Evolutionary conservation across 2,113 vertebrate genomes (phyloP).

Genomic region (Peromyscus maniculatus): DNA sequence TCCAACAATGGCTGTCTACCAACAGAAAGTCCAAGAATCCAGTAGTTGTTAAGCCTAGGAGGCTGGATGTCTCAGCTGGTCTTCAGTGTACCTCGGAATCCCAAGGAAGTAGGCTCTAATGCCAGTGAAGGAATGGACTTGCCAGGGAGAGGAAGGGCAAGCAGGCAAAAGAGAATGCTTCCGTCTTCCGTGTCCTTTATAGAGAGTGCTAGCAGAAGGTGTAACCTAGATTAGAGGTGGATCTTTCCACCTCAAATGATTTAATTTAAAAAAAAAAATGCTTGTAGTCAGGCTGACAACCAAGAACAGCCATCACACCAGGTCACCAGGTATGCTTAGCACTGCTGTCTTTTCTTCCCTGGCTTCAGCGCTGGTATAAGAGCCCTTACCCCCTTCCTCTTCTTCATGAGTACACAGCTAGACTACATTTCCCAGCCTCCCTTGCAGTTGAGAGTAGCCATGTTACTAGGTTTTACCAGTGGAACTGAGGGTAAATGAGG

Average conservation of each 20-base stretch:
- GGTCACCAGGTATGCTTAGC: not conserved
- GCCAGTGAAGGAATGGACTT: not conserved
- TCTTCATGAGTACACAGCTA: not conserved
- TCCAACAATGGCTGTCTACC: not conserved
- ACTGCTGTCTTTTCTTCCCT: not conserved
- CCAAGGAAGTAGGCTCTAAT: not conserved
- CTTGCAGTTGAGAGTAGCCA: not conserved
- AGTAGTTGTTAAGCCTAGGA: not conserved
- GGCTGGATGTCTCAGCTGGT: not conserved
- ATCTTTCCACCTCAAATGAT: not conserved
- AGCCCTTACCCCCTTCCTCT: not conserved
- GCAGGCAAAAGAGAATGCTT: not conserved
- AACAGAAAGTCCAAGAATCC: not conserved
- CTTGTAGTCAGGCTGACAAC: not conserved
- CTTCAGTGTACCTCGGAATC: not conserved
- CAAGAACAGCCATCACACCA: not conserved
- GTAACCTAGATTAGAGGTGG: not conserved
- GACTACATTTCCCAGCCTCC: not conserved
- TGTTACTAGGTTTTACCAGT: not conserved
- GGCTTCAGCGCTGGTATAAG: not conserved
- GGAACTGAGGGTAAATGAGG: not conserved
- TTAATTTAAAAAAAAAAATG: not conserved
- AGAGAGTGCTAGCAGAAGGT: not conserved
- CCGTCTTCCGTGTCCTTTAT: not conserved
- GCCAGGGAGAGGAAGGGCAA: not conserved